Evolutionary conservation across 2,888 invertebrate genomes (phyloP).

Genomic region (Altica lythri): DNA sequence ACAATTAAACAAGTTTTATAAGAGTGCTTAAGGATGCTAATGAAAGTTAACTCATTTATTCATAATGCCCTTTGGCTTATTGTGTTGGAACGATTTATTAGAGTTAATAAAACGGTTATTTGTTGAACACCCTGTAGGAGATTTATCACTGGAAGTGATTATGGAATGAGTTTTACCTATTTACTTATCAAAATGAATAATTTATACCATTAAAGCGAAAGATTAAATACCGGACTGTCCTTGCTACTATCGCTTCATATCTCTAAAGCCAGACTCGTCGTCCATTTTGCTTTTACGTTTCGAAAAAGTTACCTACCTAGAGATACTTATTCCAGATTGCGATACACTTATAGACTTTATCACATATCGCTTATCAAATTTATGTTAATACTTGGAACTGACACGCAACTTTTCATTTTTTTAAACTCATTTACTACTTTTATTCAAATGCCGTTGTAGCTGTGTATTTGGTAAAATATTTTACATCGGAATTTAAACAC

Average conservation of each 20-base stretch:
- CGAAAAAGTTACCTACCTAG: conserved; percentile 37
- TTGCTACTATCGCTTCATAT: conserved; percentile 55
- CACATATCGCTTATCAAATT: conserved; percentile 52
- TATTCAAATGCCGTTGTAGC: conserved; percentile 27
- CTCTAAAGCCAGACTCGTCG: conserved; percentile 48
- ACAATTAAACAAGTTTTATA: too few relatives aligned
- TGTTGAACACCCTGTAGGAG: conserved; percentile 37
- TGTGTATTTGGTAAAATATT: conserved; percentile 5
- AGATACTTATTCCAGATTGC: conserved; percentile 52
- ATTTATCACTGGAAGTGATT: conserved; percentile 45
- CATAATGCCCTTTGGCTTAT: too few relatives aligned
- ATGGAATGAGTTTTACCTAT: conserved; percentile 56
- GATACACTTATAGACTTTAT: conserved; percentile 51
- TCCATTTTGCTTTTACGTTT: conserved; percentile 47
- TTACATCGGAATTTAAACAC: background rate
- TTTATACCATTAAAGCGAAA: conserved; percentile 55
- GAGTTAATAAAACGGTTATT: conserved; percentile 1
- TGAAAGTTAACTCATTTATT: too few relatives aligned
- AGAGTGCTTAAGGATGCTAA: too few relatives aligned
- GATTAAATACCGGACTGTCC: conserved; percentile 56
- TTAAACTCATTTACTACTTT: conserved; percentile 41
- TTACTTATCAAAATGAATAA: conserved; percentile 55
- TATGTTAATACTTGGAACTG: conserved; percentile 50
- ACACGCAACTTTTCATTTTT: conserved; percentile 51
- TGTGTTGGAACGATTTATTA: conserved; percentile 4